Evolutionary conservation across 2,888 invertebrate genomes (phyloP).

Genomic region (Mythimna vitellina): DNA sequence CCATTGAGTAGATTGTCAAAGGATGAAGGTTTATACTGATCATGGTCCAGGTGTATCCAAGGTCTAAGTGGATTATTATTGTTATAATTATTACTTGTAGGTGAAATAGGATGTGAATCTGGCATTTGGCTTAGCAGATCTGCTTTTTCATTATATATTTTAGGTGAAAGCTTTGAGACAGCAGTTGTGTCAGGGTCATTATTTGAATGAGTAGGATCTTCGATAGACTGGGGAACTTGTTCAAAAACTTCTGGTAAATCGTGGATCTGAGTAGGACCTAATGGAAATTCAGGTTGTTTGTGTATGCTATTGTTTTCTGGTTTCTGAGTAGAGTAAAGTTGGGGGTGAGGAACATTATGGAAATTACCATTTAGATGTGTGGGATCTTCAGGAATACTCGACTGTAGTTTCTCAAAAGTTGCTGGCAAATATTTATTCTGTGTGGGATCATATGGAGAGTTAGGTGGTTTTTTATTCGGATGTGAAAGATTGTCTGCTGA

Average conservation of each 20-base stretch:
- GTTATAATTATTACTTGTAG: constrained; percentile 1
- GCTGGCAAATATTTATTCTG: neutral
- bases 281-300: neutral
- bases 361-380: neutral
- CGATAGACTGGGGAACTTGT: neutral
- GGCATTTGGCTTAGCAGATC: neutral
- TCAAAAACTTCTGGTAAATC: neutral
- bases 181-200: neutral
- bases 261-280: neutral
- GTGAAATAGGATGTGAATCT: neutral
- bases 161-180: neutral
- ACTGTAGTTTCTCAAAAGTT: neutral
- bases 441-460: no score
- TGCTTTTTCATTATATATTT: neutral
- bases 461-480: neutral
- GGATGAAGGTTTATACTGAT: constrained; percentile 21
- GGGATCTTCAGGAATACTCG: neutral
- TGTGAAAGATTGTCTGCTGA: neutral
- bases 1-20: constrained; percentile 17
- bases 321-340: neutral
- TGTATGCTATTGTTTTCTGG: neutral
- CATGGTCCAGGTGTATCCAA: constrained; percentile 5
- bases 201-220: neutral
- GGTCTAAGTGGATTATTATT: constrained; percentile 4
- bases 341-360: neutral